Base-by-base conservation (phyloP, 2,888 invertebrate species). In the Adelphocoris suturalis region DNA sequence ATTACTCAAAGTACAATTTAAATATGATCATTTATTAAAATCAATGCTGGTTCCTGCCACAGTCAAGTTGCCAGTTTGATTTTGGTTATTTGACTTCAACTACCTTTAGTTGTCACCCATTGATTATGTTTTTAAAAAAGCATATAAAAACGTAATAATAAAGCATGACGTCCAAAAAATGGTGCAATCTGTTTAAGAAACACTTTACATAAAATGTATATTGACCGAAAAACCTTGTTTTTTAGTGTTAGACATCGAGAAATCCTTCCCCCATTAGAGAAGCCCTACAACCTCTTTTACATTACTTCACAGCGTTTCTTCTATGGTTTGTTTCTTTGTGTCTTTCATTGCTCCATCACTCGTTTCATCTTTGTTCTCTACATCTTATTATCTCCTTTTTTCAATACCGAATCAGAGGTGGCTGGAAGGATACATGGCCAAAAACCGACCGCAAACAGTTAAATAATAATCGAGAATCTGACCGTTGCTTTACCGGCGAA, bases 261-360 rank as follows among this genome's bases (percentile, higher is more conserved):
- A 61, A 61, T 61, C n/a, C n/a, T 61, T 16, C 61, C 61, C n/a
- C 27, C 12, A 27, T 37, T 4, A 23, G 12, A 12, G 23, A 68
- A 68, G 52, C 52, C 16, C 52, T 52, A 7, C 68, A 57, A n/a
- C 57, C 57, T 16, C 19, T 61, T 61, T 9, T 9, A 1, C 19
- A n/a, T n/a, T 61, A 61, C 68, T 23, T 68, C 68, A 12, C 11
- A 68, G 68, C 68, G n/a, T 68, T 68, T 68, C 68, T 68, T 68
- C 57, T 57, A n/a, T 23, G 68, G 68, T 68, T 16, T 52, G 37
- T 37, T 61, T 19, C 61, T 61, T 16, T 61, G 16, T 23, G 16
- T 23, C 12, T 19, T 19, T 68, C 68, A 12, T 68, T 23, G 68
- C 68, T 68, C n/a, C 16, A 14, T 16, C 13, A 14, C 52, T 16